Evolutionary conservation across 2,113 vertebrate genomes (phyloP).

Genomic region (Athene cunicularia): DNA sequence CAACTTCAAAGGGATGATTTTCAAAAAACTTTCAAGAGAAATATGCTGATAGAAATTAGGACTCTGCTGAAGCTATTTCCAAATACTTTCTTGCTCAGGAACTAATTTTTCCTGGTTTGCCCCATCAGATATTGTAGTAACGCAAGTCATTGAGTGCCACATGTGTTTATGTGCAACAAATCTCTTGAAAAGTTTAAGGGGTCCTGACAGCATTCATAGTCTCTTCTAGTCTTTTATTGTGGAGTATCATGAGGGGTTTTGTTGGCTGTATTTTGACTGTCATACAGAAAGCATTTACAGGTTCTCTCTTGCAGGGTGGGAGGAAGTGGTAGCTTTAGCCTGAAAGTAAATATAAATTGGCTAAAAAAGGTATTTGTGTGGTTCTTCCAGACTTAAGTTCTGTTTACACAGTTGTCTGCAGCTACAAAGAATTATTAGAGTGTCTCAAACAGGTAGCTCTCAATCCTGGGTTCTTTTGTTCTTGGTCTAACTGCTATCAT

Average conservation of each 20-base stretch:
- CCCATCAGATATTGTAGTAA: not conserved
- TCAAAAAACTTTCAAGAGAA: not conserved
- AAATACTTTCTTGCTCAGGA: not conserved
- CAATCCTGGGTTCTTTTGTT: not conserved
- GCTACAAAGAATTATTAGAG: not conserved
- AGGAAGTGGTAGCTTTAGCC: not conserved
- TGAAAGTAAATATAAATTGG: not conserved
- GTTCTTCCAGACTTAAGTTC: not conserved
- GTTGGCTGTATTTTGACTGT: not conserved
- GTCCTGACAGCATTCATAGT: not conserved
- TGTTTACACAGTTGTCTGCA: conserved; percentile 29
- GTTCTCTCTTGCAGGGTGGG: not conserved
- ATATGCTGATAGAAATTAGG: not conserved
- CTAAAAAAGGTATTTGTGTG: not conserved
- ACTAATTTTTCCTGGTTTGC: not conserved
- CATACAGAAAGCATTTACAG: not conserved
- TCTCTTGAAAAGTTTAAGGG: not conserved
- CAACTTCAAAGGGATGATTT: not conserved
- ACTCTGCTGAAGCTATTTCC: not conserved
- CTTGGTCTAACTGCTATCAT: not conserved
- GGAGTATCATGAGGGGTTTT: not conserved
- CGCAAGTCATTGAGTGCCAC: not conserved
- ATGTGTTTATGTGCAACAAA: not conserved
- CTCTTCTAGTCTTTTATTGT: not conserved
- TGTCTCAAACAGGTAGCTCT: not conserved